Percentiles rank a stretch among this genome's conserved stretches.
Conservation (phyloP, 1,140 invertebrate genomes). For the Drosophila littoralis region DNA sequence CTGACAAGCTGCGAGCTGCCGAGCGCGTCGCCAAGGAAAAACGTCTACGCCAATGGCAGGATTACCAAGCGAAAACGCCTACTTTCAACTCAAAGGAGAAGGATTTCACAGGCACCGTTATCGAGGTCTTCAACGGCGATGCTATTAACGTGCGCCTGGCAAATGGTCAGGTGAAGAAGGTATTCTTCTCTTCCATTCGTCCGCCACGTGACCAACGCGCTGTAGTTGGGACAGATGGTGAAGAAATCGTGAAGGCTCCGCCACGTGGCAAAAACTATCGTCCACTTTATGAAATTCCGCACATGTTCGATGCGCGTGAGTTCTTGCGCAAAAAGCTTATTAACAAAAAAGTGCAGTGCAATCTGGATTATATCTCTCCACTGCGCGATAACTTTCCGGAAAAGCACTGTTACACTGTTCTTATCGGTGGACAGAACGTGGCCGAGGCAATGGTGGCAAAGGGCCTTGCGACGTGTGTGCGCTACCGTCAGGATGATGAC, state of each 20-base stretch:
- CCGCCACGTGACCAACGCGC: conserved; percentile 91
- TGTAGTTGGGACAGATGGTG: conserved; percentile 82
- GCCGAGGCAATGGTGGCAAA: conserved; percentile 97
- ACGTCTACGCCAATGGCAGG: conserved; percentile 94
- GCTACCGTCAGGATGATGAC: conserved; percentile 97
- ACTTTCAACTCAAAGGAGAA: conserved; percentile 91
- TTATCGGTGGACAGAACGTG: conserved; percentile 94
- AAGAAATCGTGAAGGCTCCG: conserved; percentile 86
- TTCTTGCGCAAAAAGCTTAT: conserved; percentile 98
- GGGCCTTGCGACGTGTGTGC: conserved; percentile 95
- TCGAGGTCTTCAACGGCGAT: conserved; percentile 98
- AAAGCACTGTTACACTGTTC: conserved; percentile 97
- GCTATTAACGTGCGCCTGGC: conserved; percentile 93
- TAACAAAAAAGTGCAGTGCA: conserved; percentile 97
- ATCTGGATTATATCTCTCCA: conserved; percentile 98
- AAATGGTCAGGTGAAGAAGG: conserved; percentile 93
- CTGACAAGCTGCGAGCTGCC: conserved; percentile 92
- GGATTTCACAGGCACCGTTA: conserved; percentile 93
- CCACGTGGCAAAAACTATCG: conserved; percentile 88
- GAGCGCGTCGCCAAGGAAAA: conserved; percentile 95
- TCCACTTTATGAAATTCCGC: conserved; percentile 98
- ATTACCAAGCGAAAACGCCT: conserved; percentile 89
- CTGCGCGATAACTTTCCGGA: conserved; percentile 96
- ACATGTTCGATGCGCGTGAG: conserved; percentile 99
- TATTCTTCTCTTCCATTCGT: conserved; percentile 97